phyloP scores from a whole-genome alignment of 2,888 invertebrate species.

The Ormyrus labotus region DNA sequence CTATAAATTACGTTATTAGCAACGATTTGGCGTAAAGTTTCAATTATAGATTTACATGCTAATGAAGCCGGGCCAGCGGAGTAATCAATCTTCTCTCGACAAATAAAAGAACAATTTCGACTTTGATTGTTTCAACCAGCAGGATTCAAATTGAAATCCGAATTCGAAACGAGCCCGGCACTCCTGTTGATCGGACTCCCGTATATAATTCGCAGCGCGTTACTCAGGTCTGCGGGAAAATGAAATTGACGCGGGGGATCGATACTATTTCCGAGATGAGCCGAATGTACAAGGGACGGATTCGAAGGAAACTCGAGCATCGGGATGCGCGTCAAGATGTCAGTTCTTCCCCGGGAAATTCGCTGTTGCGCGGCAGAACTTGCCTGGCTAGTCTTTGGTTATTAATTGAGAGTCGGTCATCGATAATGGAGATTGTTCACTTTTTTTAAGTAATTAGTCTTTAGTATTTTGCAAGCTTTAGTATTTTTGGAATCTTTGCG shows the following conservation, averaged over 20 bases:
- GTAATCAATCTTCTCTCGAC: too few relatives aligned
- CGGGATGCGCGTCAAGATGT: constrained; percentile 36
- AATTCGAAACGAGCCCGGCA: not conserved
- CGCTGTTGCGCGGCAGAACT: not conserved
- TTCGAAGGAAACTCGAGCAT: not conserved
- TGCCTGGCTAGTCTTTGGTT: constrained; percentile 59
- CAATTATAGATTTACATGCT: too few relatives aligned
- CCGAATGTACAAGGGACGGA: not conserved
- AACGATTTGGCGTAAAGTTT: too few relatives aligned
- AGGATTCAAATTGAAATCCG: too few relatives aligned
- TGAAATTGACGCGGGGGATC: constrained; percentile 17
- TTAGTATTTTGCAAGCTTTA: too few relatives aligned
- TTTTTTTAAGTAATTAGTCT: too few relatives aligned
- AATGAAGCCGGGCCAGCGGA: too few relatives aligned
- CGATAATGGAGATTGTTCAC: too few relatives aligned
- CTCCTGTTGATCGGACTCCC: constrained; percentile 6
- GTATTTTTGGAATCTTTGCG: too few relatives aligned
- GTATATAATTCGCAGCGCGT: not conserved
- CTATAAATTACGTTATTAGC: too few relatives aligned
- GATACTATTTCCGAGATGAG: not conserved
- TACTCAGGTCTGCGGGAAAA: not conserved
- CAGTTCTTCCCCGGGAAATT: constrained; percentile 11
- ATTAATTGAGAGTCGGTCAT: constrained; percentile 62
- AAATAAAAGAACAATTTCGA: too few relatives aligned
- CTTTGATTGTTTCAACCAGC: too few relatives aligned